phyloP scores from a whole-genome alignment of 23 tunicate genomes.

The Trididemnum nubilum region DNA sequence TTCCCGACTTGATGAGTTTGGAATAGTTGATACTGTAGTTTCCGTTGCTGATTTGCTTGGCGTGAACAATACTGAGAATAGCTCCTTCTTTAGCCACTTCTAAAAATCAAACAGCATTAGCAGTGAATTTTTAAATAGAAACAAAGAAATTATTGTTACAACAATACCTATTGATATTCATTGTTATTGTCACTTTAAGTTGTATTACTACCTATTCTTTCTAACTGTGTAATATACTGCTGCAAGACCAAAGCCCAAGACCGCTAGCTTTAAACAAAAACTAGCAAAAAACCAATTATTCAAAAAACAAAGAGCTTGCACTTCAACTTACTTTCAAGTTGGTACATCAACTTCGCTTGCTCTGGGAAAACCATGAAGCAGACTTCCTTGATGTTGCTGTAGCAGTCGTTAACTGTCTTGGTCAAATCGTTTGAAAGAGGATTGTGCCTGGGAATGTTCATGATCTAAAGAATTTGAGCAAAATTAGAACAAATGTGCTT shows the following conservation, averaged over 20 bases:
- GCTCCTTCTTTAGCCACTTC: conserved; percentile 14
- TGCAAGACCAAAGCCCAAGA: too few relatives aligned
- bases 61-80: not conserved
- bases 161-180: too few relatives aligned
- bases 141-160: too few relatives aligned
- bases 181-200: too few relatives aligned
- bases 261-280: too few relatives aligned
- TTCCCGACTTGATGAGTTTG: conserved; percentile 5
- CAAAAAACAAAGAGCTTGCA: not conserved
- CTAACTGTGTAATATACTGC: too few relatives aligned
- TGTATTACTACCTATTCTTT: too few relatives aligned
- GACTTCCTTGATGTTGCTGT: not conserved
- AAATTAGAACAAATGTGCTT: not conserved
- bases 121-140: too few relatives aligned
- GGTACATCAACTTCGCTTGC: not conserved
- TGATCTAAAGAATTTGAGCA: not conserved
- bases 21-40: not conserved
- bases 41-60: not conserved
- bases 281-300: too few relatives aligned
- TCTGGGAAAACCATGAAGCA: conserved; percentile 6
- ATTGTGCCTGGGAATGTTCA: not conserved
- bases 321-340: conserved; percentile 17
- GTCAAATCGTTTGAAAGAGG: conserved; percentile 3
- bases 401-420: not conserved
- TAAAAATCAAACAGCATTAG: not conserved